Base-by-base conservation (phyloP, 2,797 vertebrate species). In the Eulemur mongoz region DNA sequence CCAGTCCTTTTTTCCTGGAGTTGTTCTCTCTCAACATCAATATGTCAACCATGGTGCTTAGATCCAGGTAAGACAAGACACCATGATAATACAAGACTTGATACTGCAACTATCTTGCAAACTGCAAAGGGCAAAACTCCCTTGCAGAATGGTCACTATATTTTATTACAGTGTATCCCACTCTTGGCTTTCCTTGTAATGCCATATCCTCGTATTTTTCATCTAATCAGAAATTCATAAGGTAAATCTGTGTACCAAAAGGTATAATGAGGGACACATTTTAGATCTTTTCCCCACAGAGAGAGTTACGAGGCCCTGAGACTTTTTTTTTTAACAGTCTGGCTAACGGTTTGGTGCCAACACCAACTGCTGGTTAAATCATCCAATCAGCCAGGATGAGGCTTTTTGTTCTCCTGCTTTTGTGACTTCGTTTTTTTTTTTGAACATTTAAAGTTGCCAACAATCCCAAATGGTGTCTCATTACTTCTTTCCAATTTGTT, bases 301-400 rank as follows among this genome's bases (percentile, higher is more conserved):
- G 61, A 93, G 86, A 81, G 72, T 91, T 86, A 76, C 73, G 72
- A 96, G 81, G 32, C 70, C 81, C 69, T 86, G 89, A 89, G 79
- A 18, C 40, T 59, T 59, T 75, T 82, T 89, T 90, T 92, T 50
- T 84, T 40, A 79, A 89, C 96, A 96, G 96, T 94, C 94, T 98
- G 96, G 95, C 86, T 94, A 52, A 93, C 13, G 25, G 87, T 96
- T 94, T 76, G 75, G 54, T 97, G 95, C 96, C 95, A 96, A 92
- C n/a, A 94, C 93, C 93, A 96, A 96, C 94, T 96, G 94, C 97
- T 96, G 93, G 93, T 94, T 97, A 91, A 84, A 94, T 93, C 86
- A 84, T 91, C 86, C 76, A 69, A 90, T 94, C 95, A 96, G 91
- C 95, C 89, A 97, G 76, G 86, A 93, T 87, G 76, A 92, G 70